A percentile compares a stretch with the other conserved stretches of the same genome.
These are phyloP conservation scores for Loris lydekkerianus DNA, from an alignment of 2,797 vertebrate genomes.

Conservation along the genomic window DNA sequence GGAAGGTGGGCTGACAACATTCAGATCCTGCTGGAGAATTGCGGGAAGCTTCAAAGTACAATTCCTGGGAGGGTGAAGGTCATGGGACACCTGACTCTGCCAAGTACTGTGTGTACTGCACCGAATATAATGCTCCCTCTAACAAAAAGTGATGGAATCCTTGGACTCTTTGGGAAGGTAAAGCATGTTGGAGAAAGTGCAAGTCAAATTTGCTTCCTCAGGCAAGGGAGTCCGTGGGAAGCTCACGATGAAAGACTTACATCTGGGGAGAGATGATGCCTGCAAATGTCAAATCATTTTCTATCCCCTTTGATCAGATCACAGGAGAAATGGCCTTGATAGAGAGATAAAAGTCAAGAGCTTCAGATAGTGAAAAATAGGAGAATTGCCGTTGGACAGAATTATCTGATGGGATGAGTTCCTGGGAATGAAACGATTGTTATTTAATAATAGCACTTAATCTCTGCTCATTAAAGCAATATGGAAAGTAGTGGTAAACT, in stretches of 20 bases:
- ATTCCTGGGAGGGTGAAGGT: background rate
- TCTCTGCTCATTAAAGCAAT: slow-evolving; percentile 18
- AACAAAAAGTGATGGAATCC: background rate
- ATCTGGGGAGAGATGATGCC: background rate
- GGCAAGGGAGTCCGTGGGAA: background rate
- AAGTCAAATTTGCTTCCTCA: background rate
- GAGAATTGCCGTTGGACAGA: background rate
- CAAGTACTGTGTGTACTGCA: background rate
- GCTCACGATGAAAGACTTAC: background rate
- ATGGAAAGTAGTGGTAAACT: background rate
- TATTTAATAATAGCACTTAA: slow-evolving; percentile 21
- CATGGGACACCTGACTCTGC: background rate
- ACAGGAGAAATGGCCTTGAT: background rate
- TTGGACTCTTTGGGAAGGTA: background rate
- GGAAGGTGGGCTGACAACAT: background rate
- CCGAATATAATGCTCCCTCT: background rate
- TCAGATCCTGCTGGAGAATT: background rate
- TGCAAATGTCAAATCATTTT: background rate
- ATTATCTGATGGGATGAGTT: background rate
- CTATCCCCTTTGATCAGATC: background rate
- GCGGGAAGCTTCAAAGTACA: background rate
- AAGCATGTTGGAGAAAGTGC: background rate
- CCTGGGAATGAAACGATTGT: background rate
- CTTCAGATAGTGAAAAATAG: background rate
- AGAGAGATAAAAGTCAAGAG: background rate